Evolutionary conservation across 2,888 invertebrate species (phyloP).

Genomic region (Gisinianus flammeolus): DNA sequence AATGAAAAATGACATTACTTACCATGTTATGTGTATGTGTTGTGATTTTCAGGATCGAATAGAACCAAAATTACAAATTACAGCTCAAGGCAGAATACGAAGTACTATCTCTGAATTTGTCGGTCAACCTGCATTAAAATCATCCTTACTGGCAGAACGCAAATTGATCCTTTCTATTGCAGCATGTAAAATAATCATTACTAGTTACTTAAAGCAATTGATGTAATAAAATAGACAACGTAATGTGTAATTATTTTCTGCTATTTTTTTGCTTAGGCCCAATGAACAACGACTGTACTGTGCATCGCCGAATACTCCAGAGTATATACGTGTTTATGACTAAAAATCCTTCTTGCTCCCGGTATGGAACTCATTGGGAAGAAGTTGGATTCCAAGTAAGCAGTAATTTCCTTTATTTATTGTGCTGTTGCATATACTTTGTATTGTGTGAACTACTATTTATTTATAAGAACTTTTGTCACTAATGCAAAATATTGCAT

Average conservation of each 20-base stretch:
- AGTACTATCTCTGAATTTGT: conserved; percentile 54
- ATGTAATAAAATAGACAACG: no score
- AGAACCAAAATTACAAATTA: not conserved
- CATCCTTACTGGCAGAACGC: conserved; percentile 51
- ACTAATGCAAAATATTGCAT: not conserved
- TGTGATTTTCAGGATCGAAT: conserved; percentile 2
- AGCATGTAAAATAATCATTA: conserved; percentile 57
- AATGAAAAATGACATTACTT: not conserved
- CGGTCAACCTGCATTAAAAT: conserved; percentile 51
- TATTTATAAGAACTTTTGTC: no score
- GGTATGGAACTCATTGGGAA: conserved; percentile 65
- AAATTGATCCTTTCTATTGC: conserved; percentile 57
- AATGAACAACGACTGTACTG: conserved; percentile 58
- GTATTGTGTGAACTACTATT: no score
- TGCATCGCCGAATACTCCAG: conserved; percentile 57
- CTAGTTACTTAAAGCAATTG: no score
- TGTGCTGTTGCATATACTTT: no score
- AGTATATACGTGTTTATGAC: conserved; percentile 59
- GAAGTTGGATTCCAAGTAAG: conserved; percentile 65
- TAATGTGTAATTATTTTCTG: no score
- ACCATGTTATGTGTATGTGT: not conserved
- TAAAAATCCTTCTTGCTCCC: conserved; percentile 60
- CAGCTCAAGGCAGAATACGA: conserved; percentile 43
- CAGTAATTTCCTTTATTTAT: no score
- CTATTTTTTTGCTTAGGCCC: conserved; percentile 51